These are phyloP conservation scores for Elmis aenea DNA, from an alignment of 2,888 invertebrate species.

Conservation along the genomic window DNA sequence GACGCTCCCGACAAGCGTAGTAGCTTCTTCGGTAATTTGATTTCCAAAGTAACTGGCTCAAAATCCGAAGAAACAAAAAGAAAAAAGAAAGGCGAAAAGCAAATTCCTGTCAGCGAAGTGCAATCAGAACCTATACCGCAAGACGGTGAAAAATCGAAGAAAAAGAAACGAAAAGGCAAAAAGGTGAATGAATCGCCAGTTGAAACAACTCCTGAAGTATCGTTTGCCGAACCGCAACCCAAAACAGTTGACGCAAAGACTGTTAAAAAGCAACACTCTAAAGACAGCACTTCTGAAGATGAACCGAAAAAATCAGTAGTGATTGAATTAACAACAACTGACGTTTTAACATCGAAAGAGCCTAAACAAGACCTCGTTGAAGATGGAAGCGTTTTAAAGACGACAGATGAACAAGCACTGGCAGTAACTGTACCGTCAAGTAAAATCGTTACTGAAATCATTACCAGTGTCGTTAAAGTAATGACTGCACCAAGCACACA, in stretches of 20 bases:
- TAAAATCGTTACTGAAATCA: background rate
- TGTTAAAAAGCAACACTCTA: background rate
- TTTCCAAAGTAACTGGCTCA: slow-evolving; percentile 27
- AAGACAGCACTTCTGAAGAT: slow-evolving; percentile 4
- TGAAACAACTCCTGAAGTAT: slow-evolving; percentile 14
- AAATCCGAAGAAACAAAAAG: slow-evolving; percentile 25
- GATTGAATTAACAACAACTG: slow-evolving; percentile 34
- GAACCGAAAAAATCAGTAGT: slow-evolving; percentile 30
- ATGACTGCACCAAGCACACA: background rate
- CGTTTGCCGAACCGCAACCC: slow-evolving; percentile 16
- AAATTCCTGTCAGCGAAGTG: background rate
- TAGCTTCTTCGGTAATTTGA: slow-evolving; percentile 28
- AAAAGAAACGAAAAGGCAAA: slow-evolving; percentile 11
- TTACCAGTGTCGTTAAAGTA: background rate
- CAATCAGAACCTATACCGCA: background rate
- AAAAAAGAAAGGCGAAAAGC: slow-evolving; percentile 18
- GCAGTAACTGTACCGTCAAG: background rate
- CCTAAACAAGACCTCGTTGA: background rate
- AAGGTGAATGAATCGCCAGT: slow-evolving; percentile 1
- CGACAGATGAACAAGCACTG: slow-evolving; percentile 40
- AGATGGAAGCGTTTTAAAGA: slow-evolving; percentile 14
- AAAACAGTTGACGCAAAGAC: slow-evolving; percentile 12
- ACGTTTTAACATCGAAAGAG: slow-evolving; percentile 22
- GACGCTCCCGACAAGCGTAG: slow-evolving; percentile 20
- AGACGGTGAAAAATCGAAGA: slow-evolving; percentile 9